Evolutionary conservation across 2,888 invertebrate species (phyloP).

Genomic region (Trichopria drosophilae): DNA sequence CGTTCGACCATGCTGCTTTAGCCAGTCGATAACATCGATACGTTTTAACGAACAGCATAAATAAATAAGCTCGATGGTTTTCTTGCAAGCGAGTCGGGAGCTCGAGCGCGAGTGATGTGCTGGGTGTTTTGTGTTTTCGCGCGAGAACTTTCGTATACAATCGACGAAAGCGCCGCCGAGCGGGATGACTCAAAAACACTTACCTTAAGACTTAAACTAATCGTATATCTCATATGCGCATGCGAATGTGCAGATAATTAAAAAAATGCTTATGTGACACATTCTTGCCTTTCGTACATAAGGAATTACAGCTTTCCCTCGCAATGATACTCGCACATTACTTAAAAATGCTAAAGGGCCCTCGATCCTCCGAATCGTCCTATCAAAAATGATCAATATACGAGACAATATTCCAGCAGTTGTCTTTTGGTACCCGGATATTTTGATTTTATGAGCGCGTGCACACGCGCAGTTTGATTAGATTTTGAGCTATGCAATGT

Average conservation of each 20-base stretch:
- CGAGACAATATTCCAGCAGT: too few relatives aligned
- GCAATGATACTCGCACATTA: too few relatives aligned
- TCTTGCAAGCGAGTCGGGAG: slow-evolving; percentile 5
- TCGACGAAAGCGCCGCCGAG: slow-evolving; percentile 22
- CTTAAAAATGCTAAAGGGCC: too few relatives aligned
- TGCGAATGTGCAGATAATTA: slow-evolving; percentile 27
- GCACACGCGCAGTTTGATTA: too few relatives aligned
- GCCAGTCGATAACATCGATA: slow-evolving; percentile 26
- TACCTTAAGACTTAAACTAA: slow-evolving; percentile 27
- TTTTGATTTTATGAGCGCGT: too few relatives aligned
- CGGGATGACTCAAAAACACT: slow-evolving; percentile 26
- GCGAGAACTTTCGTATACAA: slow-evolving; percentile 25
- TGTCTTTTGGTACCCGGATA: too few relatives aligned
- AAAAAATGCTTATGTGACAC: slow-evolving; percentile 25
- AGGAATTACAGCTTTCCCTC: too few relatives aligned
- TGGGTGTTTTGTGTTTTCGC: slow-evolving; percentile 4
- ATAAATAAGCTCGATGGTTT: slow-evolving; percentile 29
- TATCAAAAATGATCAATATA: too few relatives aligned
- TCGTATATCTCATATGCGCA: slow-evolving; percentile 13
- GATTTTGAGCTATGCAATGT: too few relatives aligned
- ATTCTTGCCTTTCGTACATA: too few relatives aligned
- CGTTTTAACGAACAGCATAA: slow-evolving; percentile 26
- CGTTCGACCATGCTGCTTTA: slow-evolving; percentile 17
- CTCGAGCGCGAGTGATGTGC: slow-evolving; percentile 11
- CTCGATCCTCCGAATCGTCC: too few relatives aligned